Percentiles rank a stretch among this genome's conserved stretches.
Conservation (phyloP, 1,140 invertebrate species). For the Goniozus legneri region DNA sequence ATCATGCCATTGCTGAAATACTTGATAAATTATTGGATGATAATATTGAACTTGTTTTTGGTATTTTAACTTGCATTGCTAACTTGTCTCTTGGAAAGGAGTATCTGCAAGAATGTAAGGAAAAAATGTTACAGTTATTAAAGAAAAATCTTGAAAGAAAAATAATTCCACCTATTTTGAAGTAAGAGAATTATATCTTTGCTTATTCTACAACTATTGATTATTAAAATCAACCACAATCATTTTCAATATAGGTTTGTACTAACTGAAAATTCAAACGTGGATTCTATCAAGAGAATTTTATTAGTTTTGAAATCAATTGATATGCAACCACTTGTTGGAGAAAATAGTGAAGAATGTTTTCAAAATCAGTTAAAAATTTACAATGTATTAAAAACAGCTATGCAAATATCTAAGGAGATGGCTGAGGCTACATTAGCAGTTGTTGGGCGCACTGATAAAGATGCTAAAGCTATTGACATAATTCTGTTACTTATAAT, state of each 20-base stretch:
- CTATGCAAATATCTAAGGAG: constrained; percentile 32
- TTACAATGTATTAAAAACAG: constrained; percentile 37
- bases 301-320: constrained; percentile 33
- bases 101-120: constrained; percentile 37
- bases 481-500: constrained; percentile 40
- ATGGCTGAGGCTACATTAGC: constrained; percentile 26
- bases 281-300: constrained; percentile 32
- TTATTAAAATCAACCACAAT: constrained; percentile 1
- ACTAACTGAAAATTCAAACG: constrained; percentile 26
- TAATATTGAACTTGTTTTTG: constrained; percentile 32
- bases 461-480: constrained; percentile 39
- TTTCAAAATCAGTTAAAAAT: constrained; percentile 38
- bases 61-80: constrained; percentile 39
- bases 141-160: constrained; percentile 26
- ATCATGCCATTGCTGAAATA: constrained; percentile 39
- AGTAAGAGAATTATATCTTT: constrained; percentile 22
- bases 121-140: constrained; percentile 37
- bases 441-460: constrained; percentile 28
- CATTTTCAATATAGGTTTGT: constrained; percentile 34
- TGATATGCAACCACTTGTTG: constrained; percentile 36
- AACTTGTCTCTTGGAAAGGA: constrained; percentile 42
- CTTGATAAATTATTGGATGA: constrained; percentile 40
- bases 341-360: constrained; percentile 36
- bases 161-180: constrained; percentile 37
- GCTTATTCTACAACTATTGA: constrained; percentile 1